Conservation (phyloP, 1,140 invertebrate genomes). For the Hyles vespertilio region DNA sequence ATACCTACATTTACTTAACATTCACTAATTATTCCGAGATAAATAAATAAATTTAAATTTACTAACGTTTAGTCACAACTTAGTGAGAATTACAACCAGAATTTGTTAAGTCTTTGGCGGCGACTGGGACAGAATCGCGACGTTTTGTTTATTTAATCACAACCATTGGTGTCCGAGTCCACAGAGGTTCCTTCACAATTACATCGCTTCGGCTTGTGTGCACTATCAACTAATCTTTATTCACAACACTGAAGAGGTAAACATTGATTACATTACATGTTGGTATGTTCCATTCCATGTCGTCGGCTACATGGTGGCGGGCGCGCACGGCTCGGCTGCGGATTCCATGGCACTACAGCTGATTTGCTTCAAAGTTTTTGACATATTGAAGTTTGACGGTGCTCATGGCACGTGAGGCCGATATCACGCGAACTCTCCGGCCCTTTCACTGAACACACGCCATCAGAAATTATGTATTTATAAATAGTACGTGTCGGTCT, state of each 20-base stretch:
- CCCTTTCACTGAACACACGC: conserved; percentile 24
- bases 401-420: conserved; percentile 48
- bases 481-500: no score
- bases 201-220: conserved; percentile 34
- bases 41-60: conserved; percentile 49
- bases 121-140: conserved; percentile 25
- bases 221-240: conserved; percentile 41
- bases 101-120: conserved; percentile 40
- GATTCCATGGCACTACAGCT: conserved; percentile 34
- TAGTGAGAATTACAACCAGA: conserved; percentile 55
- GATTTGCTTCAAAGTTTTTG: conserved; percentile 52
- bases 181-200: conserved; percentile 21
- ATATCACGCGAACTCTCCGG: conserved; percentile 23
- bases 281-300: conserved; percentile 42
- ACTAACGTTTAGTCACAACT: conserved; percentile 56
- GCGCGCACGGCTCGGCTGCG: conserved; percentile 11
- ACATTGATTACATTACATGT: conserved; percentile 58
- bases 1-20: conserved; percentile 32
- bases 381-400: conserved; percentile 49
- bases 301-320: conserved; percentile 41
- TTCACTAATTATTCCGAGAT: conserved; percentile 27
- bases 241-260: conserved; percentile 74
- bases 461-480: no score
- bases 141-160: conserved; percentile 49
- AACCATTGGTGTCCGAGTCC: conserved; percentile 49